Evolutionary conservation across 2,113 vertebrate genomes (phyloP).

Genomic region (Struthio camelus): DNA sequence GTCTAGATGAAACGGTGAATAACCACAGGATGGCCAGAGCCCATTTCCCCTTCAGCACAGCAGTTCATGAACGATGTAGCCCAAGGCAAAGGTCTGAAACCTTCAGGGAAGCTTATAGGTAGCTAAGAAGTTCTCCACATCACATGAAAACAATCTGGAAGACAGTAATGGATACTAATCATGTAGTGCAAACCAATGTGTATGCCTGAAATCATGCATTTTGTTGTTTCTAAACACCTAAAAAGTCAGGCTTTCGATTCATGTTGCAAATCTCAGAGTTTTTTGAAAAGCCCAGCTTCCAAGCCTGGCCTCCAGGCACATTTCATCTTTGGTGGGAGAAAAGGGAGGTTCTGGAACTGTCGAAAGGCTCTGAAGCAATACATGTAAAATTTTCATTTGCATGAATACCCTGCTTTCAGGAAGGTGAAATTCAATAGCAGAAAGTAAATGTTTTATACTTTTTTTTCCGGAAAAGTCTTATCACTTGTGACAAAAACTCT

Average conservation of each 20-base stretch:
- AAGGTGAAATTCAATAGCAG: background rate
- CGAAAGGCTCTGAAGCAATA: background rate
- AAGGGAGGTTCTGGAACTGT: background rate
- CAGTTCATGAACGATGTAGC: background rate
- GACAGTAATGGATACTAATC: background rate
- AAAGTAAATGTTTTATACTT: background rate
- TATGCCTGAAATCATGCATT: background rate
- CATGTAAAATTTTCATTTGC: background rate
- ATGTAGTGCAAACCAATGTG: background rate
- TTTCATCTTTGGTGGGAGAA: background rate
- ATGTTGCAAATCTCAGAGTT: background rate
- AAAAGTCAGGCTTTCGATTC: background rate
- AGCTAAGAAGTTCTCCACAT: background rate
- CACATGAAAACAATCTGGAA: background rate
- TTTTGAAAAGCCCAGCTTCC: background rate
- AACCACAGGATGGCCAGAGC: background rate
- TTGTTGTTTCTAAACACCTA: background rate
- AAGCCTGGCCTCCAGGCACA: background rate
- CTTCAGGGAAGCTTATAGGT: background rate
- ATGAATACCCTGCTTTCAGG: background rate
- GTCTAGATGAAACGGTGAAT: background rate
- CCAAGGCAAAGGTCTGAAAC: background rate
- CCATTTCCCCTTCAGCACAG: background rate
- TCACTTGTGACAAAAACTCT: background rate
- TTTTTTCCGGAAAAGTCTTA: background rate